These are phyloP conservation scores for Hypothenemus hampei DNA, from an alignment of 1,140 invertebrate species.

Conservation along the genomic window DNA sequence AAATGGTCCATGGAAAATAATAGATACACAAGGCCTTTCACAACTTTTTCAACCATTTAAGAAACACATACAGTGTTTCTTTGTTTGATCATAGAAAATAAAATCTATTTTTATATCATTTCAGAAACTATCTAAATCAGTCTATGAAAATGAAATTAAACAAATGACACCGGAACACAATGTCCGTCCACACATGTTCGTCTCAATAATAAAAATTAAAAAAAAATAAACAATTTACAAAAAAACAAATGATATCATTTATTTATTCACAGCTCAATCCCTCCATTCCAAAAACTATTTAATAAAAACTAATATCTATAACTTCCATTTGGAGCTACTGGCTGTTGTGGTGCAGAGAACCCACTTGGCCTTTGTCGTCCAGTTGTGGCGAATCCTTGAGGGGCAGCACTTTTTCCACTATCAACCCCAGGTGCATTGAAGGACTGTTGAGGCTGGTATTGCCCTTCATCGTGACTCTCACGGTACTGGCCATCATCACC, in stretches of 20 bases:
- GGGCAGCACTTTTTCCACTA: not conserved
- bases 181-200: too few species aligned
- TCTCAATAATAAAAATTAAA: too few species aligned
- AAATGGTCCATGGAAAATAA: too few species aligned
- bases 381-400: conserved; percentile 6
- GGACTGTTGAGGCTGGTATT: conserved; percentile 4
- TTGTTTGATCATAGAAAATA: too few species aligned
- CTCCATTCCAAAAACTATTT: not conserved
- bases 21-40: too few species aligned
- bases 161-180: too few species aligned
- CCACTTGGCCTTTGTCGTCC: not conserved
- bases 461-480: conserved; percentile 17
- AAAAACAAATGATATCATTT: too few species aligned
- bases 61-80: too few species aligned
- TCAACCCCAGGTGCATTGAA: not conserved
- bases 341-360: conserved; percentile 8
- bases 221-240: not conserved
- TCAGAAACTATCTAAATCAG: too few species aligned
- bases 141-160: too few species aligned
- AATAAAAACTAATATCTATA: conserved; percentile 14
- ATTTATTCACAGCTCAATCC: conserved; percentile 15
- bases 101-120: too few species aligned
- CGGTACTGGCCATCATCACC: conserved; percentile 17
- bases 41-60: too few species aligned
- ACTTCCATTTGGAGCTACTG: conserved; percentile 10